phyloP scores from a whole-genome alignment of 2,888 invertebrate genomes.

The Arctia plantaginis region DNA sequence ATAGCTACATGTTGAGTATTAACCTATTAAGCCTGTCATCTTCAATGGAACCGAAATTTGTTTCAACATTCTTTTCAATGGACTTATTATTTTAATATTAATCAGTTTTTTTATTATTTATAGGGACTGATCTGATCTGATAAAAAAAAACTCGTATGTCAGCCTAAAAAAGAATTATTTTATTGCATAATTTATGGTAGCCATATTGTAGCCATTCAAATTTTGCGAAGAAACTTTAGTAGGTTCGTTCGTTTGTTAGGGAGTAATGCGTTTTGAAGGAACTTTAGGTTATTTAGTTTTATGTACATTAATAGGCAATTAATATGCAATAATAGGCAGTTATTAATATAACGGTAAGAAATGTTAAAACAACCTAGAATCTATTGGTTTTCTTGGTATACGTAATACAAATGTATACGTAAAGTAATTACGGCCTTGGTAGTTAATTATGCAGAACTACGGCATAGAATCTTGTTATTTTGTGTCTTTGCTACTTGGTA shows the following conservation, averaged over 20 bases:
- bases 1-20: conserved; percentile 32
- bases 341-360: not conserved
- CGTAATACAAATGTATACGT: no score
- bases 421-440: conserved; percentile 14
- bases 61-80: conserved; percentile 32
- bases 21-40: conserved; percentile 41
- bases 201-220: conserved; percentile 2
- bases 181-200: not conserved
- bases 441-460: conserved; percentile 15
- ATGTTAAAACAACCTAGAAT: not conserved
- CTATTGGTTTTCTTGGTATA: conserved; percentile 9
- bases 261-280: no score
- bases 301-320: not conserved
- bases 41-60: conserved; percentile 40
- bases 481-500: conserved; percentile 16
- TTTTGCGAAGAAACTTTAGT: not conserved
- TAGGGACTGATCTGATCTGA: not conserved
- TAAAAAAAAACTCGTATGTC: not conserved
- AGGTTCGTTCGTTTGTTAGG: no score
- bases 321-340: not conserved
- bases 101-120: not conserved
- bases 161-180: not conserved
- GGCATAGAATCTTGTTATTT: conserved; percentile 21
- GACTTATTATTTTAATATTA: conserved; percentile 12
- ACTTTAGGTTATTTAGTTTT: not conserved